Evolutionary conservation across 2,888 invertebrate genomes (phyloP).

Genomic region (Hemistola chrysoprasaria): DNA sequence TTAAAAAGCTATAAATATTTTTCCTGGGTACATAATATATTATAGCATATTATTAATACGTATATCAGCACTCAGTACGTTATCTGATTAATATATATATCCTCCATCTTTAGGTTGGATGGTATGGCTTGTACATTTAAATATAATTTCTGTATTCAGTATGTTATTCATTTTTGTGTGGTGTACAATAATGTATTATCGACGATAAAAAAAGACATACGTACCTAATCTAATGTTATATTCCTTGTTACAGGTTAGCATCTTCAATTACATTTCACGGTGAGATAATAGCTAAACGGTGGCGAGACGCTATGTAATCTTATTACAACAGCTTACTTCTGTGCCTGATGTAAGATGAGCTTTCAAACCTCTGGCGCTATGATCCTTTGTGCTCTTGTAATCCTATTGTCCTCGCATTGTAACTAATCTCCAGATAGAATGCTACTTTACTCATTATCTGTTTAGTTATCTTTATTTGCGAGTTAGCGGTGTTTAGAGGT

Average conservation of each 20-base stretch:
- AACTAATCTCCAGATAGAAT: constrained; percentile 25
- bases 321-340: constrained; percentile 50
- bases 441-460: constrained; percentile 28
- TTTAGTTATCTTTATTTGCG: constrained; percentile 23
- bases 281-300: constrained; percentile 32
- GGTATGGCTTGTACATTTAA: too few species aligned
- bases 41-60: too few species aligned
- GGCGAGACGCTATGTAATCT: constrained; percentile 58
- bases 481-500: constrained; percentile 22
- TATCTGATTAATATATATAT: too few species aligned
- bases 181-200: too few species aligned
- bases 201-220: too few species aligned
- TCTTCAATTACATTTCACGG: constrained; percentile 43
- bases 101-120: too few species aligned
- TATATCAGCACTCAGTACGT: too few species aligned
- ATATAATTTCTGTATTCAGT: too few species aligned
- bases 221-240: constrained; percentile 13
- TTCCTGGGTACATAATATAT: too few species aligned
- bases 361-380: constrained; percentile 25
- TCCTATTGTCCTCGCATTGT: constrained; percentile 57
- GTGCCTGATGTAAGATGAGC: constrained; percentile 10
- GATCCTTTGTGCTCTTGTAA: constrained; percentile 63
- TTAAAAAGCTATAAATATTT: too few species aligned
- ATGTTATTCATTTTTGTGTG: too few species aligned
- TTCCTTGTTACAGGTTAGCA: constrained; percentile 50